phyloP scores from a whole-genome alignment of 2,888 invertebrate genomes.

The Eulithis testata region DNA sequence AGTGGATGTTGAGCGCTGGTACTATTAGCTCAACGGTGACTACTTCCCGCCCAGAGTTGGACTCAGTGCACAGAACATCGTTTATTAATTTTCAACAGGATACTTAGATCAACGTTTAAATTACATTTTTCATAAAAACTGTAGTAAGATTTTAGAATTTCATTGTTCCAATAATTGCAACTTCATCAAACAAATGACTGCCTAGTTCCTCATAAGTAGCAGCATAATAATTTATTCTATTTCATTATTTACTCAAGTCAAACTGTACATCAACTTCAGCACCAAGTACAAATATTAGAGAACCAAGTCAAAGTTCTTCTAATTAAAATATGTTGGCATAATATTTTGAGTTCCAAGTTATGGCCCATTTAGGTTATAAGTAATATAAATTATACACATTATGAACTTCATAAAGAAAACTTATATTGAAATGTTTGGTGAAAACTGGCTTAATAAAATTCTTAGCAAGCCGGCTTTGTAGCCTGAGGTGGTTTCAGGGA shows the following conservation, averaged over 20 bases:
- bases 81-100: constrained; percentile 11
- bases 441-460: constrained; percentile 30
- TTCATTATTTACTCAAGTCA: constrained; percentile 32
- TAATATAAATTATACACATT: constrained; percentile 38
- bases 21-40: constrained; percentile 28
- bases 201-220: too few species aligned
- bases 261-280: constrained; percentile 33
- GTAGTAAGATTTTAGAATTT: too few species aligned
- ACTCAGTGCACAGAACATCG: constrained; percentile 23
- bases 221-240: constrained; percentile 18
- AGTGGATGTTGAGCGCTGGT: constrained; percentile 17
- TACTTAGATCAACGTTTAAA: too few species aligned
- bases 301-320: constrained; percentile 41
- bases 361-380: constrained; percentile 37
- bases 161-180: too few species aligned
- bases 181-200: too few species aligned
- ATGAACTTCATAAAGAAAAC: constrained; percentile 30
- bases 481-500: constrained; percentile 13
- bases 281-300: constrained; percentile 35
- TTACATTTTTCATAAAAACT: too few species aligned
- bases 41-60: constrained; percentile 39
- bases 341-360: constrained; percentile 45
- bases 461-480: constrained; percentile 17
- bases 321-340: constrained; percentile 46
- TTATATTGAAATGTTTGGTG: constrained; percentile 24